Evolutionary conservation across 2,797 vertebrate genomes (phyloP).

Genomic region (Notamacropus eugenii): DNA sequence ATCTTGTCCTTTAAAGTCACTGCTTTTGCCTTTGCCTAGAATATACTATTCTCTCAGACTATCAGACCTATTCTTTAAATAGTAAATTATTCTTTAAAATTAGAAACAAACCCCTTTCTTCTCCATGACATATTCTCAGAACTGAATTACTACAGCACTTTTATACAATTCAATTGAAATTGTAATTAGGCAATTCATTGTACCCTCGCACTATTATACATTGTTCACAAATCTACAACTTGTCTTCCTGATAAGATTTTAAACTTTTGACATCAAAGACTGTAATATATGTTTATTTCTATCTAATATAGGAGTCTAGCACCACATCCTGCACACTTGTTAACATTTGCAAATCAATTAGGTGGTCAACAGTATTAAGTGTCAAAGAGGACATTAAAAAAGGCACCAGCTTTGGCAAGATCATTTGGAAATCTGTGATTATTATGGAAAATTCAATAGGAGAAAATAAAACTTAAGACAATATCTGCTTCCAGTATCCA

Average conservation of each 20-base stretch:
- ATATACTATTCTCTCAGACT: neutral
- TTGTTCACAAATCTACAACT: neutral
- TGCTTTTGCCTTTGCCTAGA: neutral
- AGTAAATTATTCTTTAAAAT: neutral
- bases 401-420: neutral
- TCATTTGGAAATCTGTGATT: neutral
- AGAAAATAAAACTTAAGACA: neutral
- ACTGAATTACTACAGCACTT: neutral
- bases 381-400: neutral
- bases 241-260: neutral
- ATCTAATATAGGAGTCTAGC: neutral
- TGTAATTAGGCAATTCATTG: neutral
- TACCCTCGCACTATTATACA: neutral
- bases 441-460: neutral
- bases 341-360: neutral
- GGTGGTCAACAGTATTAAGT: neutral
- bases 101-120: neutral
- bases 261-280: neutral
- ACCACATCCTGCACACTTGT: neutral
- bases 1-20: neutral
- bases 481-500: neutral
- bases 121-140: too few species aligned
- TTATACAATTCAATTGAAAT: neutral
- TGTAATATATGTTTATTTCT: neutral
- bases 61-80: neutral